Conservation (phyloP, 2,113 vertebrate genomes). For the Nesospiza acunhae region DNA sequence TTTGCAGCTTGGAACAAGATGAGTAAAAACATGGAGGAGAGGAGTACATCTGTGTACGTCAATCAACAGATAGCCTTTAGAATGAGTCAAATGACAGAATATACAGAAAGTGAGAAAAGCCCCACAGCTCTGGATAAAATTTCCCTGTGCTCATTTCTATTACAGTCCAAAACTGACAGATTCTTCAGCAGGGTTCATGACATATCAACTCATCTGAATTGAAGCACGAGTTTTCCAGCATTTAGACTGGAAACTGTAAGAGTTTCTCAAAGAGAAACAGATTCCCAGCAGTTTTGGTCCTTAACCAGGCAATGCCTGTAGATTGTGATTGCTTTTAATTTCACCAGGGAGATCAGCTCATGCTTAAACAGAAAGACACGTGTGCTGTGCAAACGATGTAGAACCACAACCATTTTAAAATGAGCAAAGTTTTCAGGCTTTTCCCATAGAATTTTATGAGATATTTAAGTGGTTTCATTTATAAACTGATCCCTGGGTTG, state of each 20-base stretch:
- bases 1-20: background rate
- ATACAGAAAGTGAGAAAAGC: background rate
- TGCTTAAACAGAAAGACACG: background rate
- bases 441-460: background rate
- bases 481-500: background rate
- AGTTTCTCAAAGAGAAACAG: background rate
- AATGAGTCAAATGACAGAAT: background rate
- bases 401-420: background rate
- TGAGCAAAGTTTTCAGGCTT: background rate
- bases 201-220: background rate
- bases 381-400: rapidly evolving
- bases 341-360: background rate
- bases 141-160: background rate
- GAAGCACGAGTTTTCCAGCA: background rate
- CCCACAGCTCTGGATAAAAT: background rate
- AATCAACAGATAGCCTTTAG: background rate
- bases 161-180: background rate
- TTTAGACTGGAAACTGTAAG: background rate
- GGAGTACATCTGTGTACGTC: background rate
- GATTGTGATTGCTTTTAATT: background rate
- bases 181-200: background rate
- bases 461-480: background rate
- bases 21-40: background rate
- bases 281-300: background rate
- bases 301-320: background rate